A percentile compares a stretch with the other conserved stretches of the same genome.
Evolutionary conservation across 2,797 vertebrate genomes (phyloP).

Genomic region (Amblyopsis hoosieri): DNA sequence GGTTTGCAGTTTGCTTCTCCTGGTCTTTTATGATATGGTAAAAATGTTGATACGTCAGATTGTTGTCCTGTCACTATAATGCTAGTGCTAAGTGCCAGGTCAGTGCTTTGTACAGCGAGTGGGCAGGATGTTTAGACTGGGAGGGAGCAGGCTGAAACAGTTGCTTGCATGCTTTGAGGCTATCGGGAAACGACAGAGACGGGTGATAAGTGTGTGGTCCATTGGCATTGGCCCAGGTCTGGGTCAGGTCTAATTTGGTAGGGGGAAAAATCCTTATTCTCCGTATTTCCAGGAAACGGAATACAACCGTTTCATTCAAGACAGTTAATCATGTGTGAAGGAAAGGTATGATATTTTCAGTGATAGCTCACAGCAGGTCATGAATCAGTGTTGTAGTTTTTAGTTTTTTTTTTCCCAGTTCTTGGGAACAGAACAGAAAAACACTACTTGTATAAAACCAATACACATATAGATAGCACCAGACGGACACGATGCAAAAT

Average conservation of each 20-base stretch:
- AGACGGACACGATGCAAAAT: neutral
- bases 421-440: no score
- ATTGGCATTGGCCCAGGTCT: slow-evolving; percentile 11
- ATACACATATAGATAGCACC: neutral
- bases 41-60: slow-evolving; percentile 1
- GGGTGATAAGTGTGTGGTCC: slow-evolving; percentile 21
- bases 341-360: no score
- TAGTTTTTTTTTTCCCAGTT: no score
- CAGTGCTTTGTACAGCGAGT: slow-evolving; percentile 22
- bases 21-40: neutral
- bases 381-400: no score
- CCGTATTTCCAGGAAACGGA: no score
- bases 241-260: neutral
- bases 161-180: slow-evolving; percentile 50
- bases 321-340: no score
- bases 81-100: slow-evolving; percentile 34
- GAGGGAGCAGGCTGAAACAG: slow-evolving; percentile 42
- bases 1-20: neutral
- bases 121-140: slow-evolving; percentile 81
- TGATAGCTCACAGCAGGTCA: no score
- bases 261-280: no score
- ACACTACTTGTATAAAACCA: neutral
- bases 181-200: slow-evolving; percentile 6
- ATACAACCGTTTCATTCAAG: no score
- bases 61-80: slow-evolving; percentile 15